Evolutionary conservation across 2,113 vertebrate species (phyloP).

Genomic region (Grallaria varia): DNA sequence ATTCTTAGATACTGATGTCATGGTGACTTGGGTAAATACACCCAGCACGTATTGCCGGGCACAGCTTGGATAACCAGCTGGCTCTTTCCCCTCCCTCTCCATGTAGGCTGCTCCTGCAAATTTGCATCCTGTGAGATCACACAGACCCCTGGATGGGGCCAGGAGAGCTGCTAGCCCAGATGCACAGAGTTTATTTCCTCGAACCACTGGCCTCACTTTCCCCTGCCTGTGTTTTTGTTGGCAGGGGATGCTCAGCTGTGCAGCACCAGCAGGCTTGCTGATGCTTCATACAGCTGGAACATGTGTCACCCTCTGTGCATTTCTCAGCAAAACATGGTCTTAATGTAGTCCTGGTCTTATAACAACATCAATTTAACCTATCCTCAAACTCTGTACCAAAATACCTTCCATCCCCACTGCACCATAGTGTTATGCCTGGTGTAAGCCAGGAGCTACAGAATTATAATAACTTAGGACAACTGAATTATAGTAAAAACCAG

Average conservation of each 20-base stretch:
- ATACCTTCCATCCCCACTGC: background rate
- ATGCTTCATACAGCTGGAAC: background rate
- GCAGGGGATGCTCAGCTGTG: background rate
- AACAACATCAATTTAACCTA: background rate
- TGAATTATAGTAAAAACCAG: background rate
- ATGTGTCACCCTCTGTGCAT: background rate
- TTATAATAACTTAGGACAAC: background rate
- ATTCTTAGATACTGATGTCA: conserved; percentile 24
- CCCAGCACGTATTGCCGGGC: background rate
- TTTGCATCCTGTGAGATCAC: background rate
- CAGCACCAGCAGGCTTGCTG: background rate
- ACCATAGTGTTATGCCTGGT: background rate
- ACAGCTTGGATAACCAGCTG: background rate
- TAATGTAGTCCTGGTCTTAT: background rate
- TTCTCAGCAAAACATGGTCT: background rate
- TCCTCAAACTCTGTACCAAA: background rate
- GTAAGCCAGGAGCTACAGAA: background rate
- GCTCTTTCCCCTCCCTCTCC: background rate
- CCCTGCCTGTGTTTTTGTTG: background rate
- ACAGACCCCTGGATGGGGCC: background rate
- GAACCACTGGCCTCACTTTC: background rate
- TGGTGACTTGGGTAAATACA: fast-evolving
- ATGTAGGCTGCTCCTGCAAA: background rate
- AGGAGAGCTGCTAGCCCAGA: fast-evolving
- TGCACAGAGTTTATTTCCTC: fast-evolving